Evolutionary conservation across 2,888 invertebrate species (phyloP), one percentile per base, ranked within the genome.

Genomic region (Macrosoma leucophasiata): DNA sequence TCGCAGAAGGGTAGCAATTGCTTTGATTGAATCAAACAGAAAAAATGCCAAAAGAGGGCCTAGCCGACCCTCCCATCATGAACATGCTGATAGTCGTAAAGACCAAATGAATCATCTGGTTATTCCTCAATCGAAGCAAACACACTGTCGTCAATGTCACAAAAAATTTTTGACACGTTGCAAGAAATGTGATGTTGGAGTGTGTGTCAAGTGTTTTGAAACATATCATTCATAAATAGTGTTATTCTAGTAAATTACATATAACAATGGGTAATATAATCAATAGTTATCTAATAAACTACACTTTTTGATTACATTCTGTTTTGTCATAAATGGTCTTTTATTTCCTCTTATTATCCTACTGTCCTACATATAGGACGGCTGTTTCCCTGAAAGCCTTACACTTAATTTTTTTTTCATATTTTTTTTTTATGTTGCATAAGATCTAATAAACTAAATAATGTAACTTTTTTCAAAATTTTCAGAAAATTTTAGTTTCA

Each of bases 181-280:
- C 39, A 46, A 41, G 33, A 43, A 46, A 41, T 39, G 46, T 46
- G 46, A 46, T 46, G 43, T 46, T 43, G 46, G 43, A 40, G 40
- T 42, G 41, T 41, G 41, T 46, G 41, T 45, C 49, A 43, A 46
- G 46, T 46, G 46, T 43, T 46, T 42, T 40, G 42, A 40, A 46
- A 40, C 40, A 43, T 43, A 41, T 40, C 39, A 39, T 39, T 45
- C 39, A 45, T 45, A 39, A 36, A 40, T 43, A 38, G 33, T 41
- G 35, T 41, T 38, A 38, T 32, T 41, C 35, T 41, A 38, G 35
- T 36, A 36, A 41, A 34, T 41, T 41, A 41, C 38, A 35, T 36
- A 36, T 42, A 38, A 42, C 35, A 41, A 42, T 36, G 33, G 29
- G 38, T 38, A 36, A 41, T 39, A 34, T 39, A 38, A 38, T 38